phyloP scores from a whole-genome alignment of 2,888 invertebrate genomes.

The Mythimna loreyi region DNA sequence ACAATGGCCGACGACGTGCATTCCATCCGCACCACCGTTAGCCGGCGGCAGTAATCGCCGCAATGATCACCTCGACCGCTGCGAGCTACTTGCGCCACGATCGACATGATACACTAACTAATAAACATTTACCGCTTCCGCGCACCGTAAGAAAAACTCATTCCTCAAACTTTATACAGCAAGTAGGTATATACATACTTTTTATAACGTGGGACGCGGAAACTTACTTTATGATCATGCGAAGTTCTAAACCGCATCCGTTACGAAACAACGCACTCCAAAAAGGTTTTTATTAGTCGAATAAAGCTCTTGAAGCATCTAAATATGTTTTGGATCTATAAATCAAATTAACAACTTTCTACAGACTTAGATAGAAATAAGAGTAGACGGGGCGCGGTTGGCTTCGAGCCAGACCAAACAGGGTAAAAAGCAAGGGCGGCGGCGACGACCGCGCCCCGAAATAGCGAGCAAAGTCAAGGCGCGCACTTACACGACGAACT shows the following conservation, averaged over 20 bases:
- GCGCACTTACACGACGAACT: conserved; percentile 76
- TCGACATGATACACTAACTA: conserved; percentile 60
- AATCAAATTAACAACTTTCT: conserved; percentile 76
- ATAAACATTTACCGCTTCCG: conserved; percentile 66
- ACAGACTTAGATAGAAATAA: conserved; percentile 72
- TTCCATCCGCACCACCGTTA: conserved; percentile 87
- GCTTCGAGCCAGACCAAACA: conserved; percentile 87
- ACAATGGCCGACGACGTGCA: conserved; percentile 85
- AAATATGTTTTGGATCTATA: conserved; percentile 56
- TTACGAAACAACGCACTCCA: conserved; percentile 14
- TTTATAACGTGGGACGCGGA: conserved; percentile 16
- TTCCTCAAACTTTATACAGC: conserved; percentile 30
- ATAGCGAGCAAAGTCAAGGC: conserved; percentile 90
- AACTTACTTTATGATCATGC: conserved; percentile 6
- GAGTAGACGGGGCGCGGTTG: conserved; percentile 83
- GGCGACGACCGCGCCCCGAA: conserved; percentile 87
- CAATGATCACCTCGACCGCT: conserved; percentile 73
- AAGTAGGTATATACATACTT: conserved; percentile 5
- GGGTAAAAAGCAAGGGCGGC: conserved; percentile 89
- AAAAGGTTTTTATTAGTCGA: conserved; percentile 15
- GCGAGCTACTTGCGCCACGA: conserved; percentile 59
- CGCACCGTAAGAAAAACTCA: conserved; percentile 49
- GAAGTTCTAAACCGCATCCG: conserved; percentile 16
- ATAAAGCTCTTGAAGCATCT: conserved; percentile 22
- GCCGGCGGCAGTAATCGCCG: conserved; percentile 78